These are phyloP conservation scores for Carlito syrichta DNA, from an alignment of 2,113 vertebrate genomes.

Conservation along the genomic window DNA sequence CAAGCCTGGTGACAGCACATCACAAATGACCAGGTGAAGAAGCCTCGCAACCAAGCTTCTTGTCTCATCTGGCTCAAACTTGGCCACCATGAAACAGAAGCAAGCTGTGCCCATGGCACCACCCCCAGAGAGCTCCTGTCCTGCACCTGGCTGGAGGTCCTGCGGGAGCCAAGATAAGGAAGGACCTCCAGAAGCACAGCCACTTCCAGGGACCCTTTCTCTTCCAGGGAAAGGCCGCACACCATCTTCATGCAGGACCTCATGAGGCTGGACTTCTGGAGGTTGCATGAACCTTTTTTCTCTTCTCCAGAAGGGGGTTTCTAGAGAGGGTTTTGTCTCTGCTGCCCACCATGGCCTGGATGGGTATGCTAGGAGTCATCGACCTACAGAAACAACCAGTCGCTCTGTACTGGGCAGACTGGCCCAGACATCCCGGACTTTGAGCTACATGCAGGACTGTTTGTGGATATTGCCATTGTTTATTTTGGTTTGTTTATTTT, in stretches of 20 bases:
- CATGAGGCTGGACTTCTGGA: not conserved
- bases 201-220: not conserved
- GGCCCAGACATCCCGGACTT: not conserved
- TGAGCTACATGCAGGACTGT: not conserved
- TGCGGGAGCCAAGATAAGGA: fast-evolving
- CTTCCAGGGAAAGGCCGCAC: not conserved
- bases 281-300: not conserved
- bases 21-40: not conserved
- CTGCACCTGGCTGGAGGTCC: not conserved
- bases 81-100: not conserved
- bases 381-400: not conserved
- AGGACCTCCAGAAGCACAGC: not conserved
- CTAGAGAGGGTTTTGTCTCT: not conserved
- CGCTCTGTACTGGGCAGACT: no score
- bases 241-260: fast-evolving
- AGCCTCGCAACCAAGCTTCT: not conserved
- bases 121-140: not conserved
- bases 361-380: not conserved
- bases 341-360: not conserved
- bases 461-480: no score
- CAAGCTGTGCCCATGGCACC: fast-evolving
- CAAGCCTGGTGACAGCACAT: not conserved
- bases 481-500: not conserved
- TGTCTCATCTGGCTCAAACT: not conserved
- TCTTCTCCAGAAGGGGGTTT: not conserved